These are phyloP conservation scores for Eumaeus atala DNA, from an alignment of 1,140 invertebrate species.

Conservation along the genomic window DNA sequence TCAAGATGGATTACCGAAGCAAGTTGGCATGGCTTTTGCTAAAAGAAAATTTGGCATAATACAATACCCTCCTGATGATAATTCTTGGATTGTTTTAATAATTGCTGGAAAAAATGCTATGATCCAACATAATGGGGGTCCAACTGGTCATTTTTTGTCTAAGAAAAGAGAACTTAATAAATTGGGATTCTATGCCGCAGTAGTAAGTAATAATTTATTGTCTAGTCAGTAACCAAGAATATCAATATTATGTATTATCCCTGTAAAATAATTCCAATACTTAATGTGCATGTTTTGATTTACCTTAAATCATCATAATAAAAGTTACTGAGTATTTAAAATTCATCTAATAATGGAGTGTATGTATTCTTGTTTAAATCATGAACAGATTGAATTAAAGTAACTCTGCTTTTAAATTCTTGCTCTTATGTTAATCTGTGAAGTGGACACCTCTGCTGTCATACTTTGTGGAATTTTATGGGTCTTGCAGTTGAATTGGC, in stretches of 20 bases:
- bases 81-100: slow-evolving; percentile 71
- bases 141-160: slow-evolving; percentile 58
- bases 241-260: too few species aligned
- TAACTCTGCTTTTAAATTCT: too few species aligned
- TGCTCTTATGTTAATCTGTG: too few species aligned
- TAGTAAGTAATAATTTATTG: slow-evolving; percentile 57
- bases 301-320: too few species aligned
- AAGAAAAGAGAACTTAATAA: slow-evolving; percentile 74
- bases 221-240: slow-evolving; percentile 7
- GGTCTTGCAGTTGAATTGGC: too few species aligned
- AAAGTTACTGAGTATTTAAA: too few species aligned
- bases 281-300: too few species aligned
- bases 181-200: slow-evolving; percentile 74
- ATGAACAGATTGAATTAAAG: too few species aligned
- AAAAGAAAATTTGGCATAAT: slow-evolving; percentile 55
- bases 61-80: slow-evolving; percentile 51
- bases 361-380: too few species aligned
- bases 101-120: slow-evolving; percentile 59
- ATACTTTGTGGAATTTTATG: too few species aligned
- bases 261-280: slow-evolving; percentile 8
- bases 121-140: slow-evolving; percentile 42
- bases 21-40: slow-evolving; percentile 48
- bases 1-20: slow-evolving; percentile 44
- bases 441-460: too few species aligned
- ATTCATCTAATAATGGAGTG: too few species aligned